Percentiles rank a stretch among this genome's conserved stretches.
phyloP scores from a whole-genome alignment of 2,113 vertebrate species.

The Gymnarchus niloticus region DNA sequence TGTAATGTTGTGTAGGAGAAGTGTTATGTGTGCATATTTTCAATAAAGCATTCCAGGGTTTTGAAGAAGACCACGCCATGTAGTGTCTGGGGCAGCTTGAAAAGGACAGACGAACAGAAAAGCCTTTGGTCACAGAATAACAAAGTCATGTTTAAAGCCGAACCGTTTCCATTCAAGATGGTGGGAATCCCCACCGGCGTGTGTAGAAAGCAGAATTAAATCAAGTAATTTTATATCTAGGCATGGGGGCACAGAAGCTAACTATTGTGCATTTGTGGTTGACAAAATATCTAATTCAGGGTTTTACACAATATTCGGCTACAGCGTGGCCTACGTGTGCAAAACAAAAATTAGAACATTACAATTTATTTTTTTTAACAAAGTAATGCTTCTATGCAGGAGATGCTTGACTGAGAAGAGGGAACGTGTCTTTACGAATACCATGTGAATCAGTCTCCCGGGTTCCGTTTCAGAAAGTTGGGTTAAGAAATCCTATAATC shows the following conservation, averaged over 20 bases:
- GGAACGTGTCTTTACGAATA: too few species aligned
- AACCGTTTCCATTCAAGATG: neutral
- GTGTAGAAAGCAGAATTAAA: too few species aligned
- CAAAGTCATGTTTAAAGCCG: neutral
- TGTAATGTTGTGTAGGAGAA: constrained; percentile 73
- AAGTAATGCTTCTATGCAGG: too few species aligned
- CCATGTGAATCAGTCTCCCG: too few species aligned
- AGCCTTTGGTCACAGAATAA: neutral
- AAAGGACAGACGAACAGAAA: neutral
- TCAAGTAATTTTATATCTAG: too few species aligned
- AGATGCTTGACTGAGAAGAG: too few species aligned
- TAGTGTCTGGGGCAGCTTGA: neutral
- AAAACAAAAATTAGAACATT: neutral
- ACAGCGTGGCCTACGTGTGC: neutral
- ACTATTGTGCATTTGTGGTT: neutral
- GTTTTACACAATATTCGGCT: neutral
- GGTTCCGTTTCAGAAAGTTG: too few species aligned
- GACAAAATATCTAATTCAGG: neutral
- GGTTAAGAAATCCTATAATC: too few species aligned
- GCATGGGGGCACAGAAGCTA: neutral
- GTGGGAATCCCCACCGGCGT: too few species aligned
- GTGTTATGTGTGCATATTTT: constrained; percentile 74
- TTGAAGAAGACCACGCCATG: constrained; percentile 39
- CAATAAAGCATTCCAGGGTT: constrained; percentile 77
- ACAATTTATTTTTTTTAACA: too few species aligned